Evolutionary conservation across 2,888 invertebrate species (phyloP), one percentile per base, ranked within the genome.

Genomic region (Colostygia pectinataria): DNA sequence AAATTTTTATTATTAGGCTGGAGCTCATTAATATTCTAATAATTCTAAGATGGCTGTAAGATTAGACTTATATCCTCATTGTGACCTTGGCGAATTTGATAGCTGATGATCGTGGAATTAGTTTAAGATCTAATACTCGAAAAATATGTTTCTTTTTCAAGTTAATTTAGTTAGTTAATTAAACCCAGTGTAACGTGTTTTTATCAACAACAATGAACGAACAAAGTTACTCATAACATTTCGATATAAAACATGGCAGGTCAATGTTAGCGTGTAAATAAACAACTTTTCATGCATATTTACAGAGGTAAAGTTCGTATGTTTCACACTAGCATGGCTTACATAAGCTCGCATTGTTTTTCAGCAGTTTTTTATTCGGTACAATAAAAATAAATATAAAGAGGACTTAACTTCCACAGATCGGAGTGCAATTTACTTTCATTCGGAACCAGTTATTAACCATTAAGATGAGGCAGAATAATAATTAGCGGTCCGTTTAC

Each of bases 1-100:
- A n/a, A n/a, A n/a, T n/a, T n/a, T n/a, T n/a, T n/a, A n/a, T n/a
- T n/a, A n/a, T n/a, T n/a, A n/a, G n/a, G n/a, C n/a, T n/a, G n/a
- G 53, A 71, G 36, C 59, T 73, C 53, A 71, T 73, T 71, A 66
- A 57, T 64, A 77, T 74, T 68, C 68, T 50, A 56, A 63, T 63
- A 48, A n/a, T 45, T 55, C 45, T 57, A 57, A 63, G 56, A 69
- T 65, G 63, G 47, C 45, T 59, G 49, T 57, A 57, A 63, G 57
- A 68, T 69, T 63, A 63, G 40, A 46, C 12, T 46, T 44, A 43
- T 65, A 57, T 64, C 59, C 52, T 60, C 58, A 56, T 47, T 28
- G 33, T 33, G 29, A 42, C 50, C 53, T 57, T 48, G 36, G 43
- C 5, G 28, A 32, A 40, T 8, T 10, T n/a, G n/a, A n/a, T n/a